Conservation (phyloP, 2,797 vertebrate genomes). For the Muscicapa comitata region DNA sequence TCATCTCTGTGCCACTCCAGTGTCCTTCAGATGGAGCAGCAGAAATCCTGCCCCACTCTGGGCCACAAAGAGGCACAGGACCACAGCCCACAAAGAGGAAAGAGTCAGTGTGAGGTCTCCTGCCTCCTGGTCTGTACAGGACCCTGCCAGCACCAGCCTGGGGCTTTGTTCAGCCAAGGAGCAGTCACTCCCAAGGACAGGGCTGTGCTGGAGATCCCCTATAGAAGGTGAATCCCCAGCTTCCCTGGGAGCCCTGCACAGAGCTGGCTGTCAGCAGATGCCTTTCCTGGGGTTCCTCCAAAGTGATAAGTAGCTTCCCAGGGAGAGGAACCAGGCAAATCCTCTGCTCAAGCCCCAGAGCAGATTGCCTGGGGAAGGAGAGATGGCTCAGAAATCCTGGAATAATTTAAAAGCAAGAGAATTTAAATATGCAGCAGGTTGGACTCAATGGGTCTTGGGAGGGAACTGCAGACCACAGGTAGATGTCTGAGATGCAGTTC, state of each 20-base stretch:
- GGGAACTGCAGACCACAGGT: neutral
- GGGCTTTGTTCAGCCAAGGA: neutral
- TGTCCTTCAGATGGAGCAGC: rapidly evolving
- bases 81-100: neutral
- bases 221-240: neutral
- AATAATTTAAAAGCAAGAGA: neutral
- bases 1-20: rapidly evolving
- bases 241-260: neutral
- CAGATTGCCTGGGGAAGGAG: neutral
- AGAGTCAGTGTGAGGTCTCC: neutral
- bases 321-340: neutral
- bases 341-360: neutral
- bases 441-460: neutral
- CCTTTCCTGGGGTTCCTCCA: neutral
- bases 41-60: neutral
- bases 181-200: neutral
- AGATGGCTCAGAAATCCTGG: neutral
- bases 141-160: neutral
- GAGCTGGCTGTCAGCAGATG: neutral
- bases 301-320: neutral
- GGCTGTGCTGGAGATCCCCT: neutral
- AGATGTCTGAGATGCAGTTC: neutral
- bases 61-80: neutral
- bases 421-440: neutral
- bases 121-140: neutral